Evolutionary conservation across 2,888 invertebrate species (phyloP), one percentile per base, ranked within the genome.

Genomic region (Stenoptilia bipunctidactyla): DNA sequence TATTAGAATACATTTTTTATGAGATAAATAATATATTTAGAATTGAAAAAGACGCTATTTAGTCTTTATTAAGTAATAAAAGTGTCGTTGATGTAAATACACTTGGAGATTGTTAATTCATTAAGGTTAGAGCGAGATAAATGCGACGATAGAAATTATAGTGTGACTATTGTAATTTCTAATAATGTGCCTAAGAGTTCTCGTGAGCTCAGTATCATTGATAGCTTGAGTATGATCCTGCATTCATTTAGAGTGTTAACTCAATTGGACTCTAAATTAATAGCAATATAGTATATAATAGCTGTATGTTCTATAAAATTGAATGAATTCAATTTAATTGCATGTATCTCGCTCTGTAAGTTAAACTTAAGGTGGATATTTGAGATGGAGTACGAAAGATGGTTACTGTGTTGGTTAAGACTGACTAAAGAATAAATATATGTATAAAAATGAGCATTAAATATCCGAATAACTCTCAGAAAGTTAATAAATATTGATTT

Each of bases 151-250:
- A 38, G 42, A 53, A 52, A 45, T 46, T 52, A 46, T 20, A 5
- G 8, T 20, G 8, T 20, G 8, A 20, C 8, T 54, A 57, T 58
- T 64, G 50, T 63, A 56, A 69, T 63, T 66, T 66, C 65, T 67
- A 66, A 65, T 61, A 65, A 71, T 69, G 77, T 77, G 77, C 76
- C 76, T 77, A 74, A 73, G 62, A 66, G 74, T 66, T 71, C 55
- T 15, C 46, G 51, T 35, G 58, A 57, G 48, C 71, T 69, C 68
- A 59, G 40, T 51, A 45, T 61, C 62, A 68, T 60, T 61, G 54
- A 65, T 71, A 72, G 66, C 69, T 67, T 68, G 62, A 54, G 53
- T 58, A 25, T 40, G 8, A 20, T 20, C 20, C 3, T 45, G 44
- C 44, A 40, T 46, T 49, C 30, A 30, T 30, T 20, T 3, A n/a